Evolutionary conservation across 2,888 invertebrate species (phyloP).

Genomic region (Ptychoptera albimana): DNA sequence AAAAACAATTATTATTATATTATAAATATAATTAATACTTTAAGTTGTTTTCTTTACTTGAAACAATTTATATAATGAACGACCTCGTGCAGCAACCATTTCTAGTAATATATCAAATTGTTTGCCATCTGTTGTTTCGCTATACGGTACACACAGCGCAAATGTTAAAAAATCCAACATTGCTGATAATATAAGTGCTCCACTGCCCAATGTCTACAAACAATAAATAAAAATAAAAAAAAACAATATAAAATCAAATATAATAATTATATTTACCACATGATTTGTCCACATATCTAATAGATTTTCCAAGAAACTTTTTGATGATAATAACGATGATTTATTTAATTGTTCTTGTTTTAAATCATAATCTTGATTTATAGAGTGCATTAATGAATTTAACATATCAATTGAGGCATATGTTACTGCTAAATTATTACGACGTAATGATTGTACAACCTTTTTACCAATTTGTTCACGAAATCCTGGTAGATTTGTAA

Average conservation of each 20-base stretch:
- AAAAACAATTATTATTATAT: neutral
- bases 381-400: slow-evolving; percentile 96
- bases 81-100: slow-evolving; percentile 84
- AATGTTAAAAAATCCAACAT: slow-evolving; percentile 98
- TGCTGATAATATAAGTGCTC: slow-evolving; percentile 88
- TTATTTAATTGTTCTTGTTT: slow-evolving; percentile 97
- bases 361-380: slow-evolving; percentile 91
- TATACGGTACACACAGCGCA: slow-evolving; percentile 94
- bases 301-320: slow-evolving; percentile 80
- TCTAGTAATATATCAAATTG: slow-evolving; percentile 87
- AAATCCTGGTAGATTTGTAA: slow-evolving; percentile 78
- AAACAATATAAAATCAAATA: slow-evolving; percentile 1
- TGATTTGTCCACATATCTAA: slow-evolving; percentile 90
- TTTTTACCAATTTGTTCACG: slow-evolving; percentile 88
- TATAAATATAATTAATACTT: neutral
- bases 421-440: slow-evolving; percentile 77
- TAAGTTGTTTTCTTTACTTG: slow-evolving; percentile 37
- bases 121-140: slow-evolving; percentile 95
- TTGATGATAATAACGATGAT: slow-evolving; percentile 80
- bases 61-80: slow-evolving; percentile 82
- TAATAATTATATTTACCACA: slow-evolving; percentile 49
- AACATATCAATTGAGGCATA: slow-evolving; percentile 96
- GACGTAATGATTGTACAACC: slow-evolving; percentile 77
- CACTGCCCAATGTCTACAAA: slow-evolving; percentile 72
- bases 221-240: slow-evolving; percentile 8